A percentile compares a stretch with the other conserved stretches of the same genome.
Conservation (phyloP, 64 coral and sea anemone genomes). For the Hydrozoanthus tunicans region DNA sequence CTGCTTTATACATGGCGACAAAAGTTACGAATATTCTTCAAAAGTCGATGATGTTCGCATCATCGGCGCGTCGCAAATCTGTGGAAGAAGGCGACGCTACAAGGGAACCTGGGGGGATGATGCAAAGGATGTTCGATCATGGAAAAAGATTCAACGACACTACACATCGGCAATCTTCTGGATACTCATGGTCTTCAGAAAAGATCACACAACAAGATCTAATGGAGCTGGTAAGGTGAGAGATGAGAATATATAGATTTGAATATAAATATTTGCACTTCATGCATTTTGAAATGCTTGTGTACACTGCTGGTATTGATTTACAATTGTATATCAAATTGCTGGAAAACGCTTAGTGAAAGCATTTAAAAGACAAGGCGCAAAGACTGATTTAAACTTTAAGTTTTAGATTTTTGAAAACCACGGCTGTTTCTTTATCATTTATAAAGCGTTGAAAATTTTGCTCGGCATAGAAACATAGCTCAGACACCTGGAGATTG, state of each 20-base stretch:
- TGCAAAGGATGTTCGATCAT: not conserved
- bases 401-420: too few species aligned
- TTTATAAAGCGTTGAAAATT: too few species aligned
- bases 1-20: not conserved
- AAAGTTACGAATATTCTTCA: slow-evolving; percentile 10
- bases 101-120: not conserved
- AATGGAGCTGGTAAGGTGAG: not conserved
- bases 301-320: too few species aligned
- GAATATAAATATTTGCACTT: too few species aligned
- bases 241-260: not conserved
- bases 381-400: too few species aligned
- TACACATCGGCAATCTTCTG: not conserved
- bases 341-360: too few species aligned
- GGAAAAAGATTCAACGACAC: not conserved
- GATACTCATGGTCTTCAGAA: not conserved
- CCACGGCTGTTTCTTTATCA: too few species aligned
- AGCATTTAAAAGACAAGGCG: too few species aligned
- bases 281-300: too few species aligned
- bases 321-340: too few species aligned
- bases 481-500: too few species aligned
- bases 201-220: not conserved
- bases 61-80: not conserved
- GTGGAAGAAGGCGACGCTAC: not conserved
- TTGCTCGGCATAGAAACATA: too few species aligned
- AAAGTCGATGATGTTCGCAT: not conserved